Base-by-base conservation (phyloP, 92 coral and sea anemone genomes). In the Muricea muricata region DNA sequence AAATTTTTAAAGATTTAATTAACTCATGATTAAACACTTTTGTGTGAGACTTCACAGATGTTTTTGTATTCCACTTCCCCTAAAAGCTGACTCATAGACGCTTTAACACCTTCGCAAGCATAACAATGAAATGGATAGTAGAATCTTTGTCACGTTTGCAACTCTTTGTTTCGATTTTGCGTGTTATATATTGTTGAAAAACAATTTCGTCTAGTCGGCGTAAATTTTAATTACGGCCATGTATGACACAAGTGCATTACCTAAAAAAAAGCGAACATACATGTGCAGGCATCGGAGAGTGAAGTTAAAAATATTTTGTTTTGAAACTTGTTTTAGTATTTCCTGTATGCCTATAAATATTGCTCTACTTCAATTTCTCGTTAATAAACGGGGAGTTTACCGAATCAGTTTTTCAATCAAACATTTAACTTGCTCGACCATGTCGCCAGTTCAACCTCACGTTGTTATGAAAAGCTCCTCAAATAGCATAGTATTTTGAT, bases 81-180 rank as follows among this genome's bases (percentile, higher is more conserved):
- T n/a, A n/a, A 57, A 57, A 57, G 14, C 31, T 28, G 28, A 32
- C 65, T 32, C 65, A 57, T 21, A 39, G 39, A 63, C 70, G 15
- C 68, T 24, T 63, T 63, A 63, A 63, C 70, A 26, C 70, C 70
- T 26, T 63, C 24, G 60, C 60, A 52, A 25, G 24, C 18, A 30
- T 9, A 18, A 26, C 17, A 63, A 63, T 26, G 18, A 28, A n/a
- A 32, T 63, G 18, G 70, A 12, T 11, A 13, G 37, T 15, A 63
- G 15, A 28, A 63, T 63, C 30, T 63, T 28, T 39, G 30, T 28
- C 70, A 39, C 37, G 39, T 63, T 25, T 63, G 15, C 70, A 30
- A 4, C 70, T 63, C n/a, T n/a, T n/a, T n/a, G n/a, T n/a, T 63
- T 29, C 70, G 30, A 63, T 63, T 63, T 63, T 39, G 21, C 37